Conservation (phyloP, 2,888 invertebrate species). For the Notocelia uddmanniana region DNA sequence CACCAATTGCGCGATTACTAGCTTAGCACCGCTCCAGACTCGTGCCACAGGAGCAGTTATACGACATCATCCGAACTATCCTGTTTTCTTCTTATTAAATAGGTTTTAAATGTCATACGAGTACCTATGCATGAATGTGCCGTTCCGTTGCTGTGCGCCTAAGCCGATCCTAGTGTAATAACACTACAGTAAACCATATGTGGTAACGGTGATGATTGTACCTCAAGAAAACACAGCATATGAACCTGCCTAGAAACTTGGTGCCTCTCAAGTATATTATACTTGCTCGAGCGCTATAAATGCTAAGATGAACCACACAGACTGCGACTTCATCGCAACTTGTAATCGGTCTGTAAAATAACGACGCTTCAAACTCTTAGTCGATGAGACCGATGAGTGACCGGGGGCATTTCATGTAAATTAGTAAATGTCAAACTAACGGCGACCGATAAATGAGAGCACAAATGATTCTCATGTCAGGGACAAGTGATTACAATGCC, state of each 20-base stretch:
- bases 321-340: conserved; percentile 6
- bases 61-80: conserved; percentile 47
- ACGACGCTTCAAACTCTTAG: neutral
- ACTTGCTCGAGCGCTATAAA: neutral
- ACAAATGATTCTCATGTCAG: conserved; percentile 71
- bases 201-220: neutral
- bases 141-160: neutral
- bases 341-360: conserved; percentile 29
- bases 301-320: neutral
- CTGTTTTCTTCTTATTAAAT: neutral
- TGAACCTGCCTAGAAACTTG: too few species aligned
- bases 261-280: neutral
- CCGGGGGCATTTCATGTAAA: conserved; percentile 51
- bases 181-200: neutral
- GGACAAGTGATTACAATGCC: conserved; percentile 73
- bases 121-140: too few species aligned
- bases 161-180: too few species aligned
- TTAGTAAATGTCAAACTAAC: conserved; percentile 61
- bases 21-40: conserved; percentile 72
- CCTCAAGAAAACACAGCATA: neutral
- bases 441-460: conserved; percentile 66
- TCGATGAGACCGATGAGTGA: conserved; percentile 26
- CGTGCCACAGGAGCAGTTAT: conserved; percentile 57
- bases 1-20: conserved; percentile 83
- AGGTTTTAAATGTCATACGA: too few species aligned